phyloP scores from a whole-genome alignment of 2,888 invertebrate genomes.

The Caenorhabditis sp. region DNA sequence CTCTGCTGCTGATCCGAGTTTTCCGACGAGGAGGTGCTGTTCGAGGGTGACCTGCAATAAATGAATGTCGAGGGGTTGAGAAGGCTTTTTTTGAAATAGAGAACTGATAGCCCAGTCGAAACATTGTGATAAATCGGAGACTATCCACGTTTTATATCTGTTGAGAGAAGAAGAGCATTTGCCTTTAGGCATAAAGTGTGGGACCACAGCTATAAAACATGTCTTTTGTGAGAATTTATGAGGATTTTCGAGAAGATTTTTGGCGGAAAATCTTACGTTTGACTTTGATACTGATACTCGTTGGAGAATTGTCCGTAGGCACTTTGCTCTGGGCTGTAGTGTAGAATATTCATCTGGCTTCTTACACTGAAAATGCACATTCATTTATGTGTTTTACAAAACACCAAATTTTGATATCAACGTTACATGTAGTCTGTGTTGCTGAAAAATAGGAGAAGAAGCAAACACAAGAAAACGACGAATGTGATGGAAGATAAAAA shows the following conservation, averaged over 20 bases:
- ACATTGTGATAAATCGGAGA: neutral
- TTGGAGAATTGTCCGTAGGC: constrained; percentile 48
- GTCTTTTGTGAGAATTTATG: neutral
- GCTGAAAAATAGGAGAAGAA: neutral
- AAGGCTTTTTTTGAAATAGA: neutral
- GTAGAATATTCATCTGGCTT: constrained; percentile 48
- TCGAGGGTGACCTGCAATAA: constrained; percentile 55
- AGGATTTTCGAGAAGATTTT: neutral
- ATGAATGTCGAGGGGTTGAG: constrained; percentile 1
- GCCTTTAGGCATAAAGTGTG: constrained; percentile 7
- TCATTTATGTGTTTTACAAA: neutral
- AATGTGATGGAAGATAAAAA: constrained; percentile 10
- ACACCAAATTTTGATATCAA: neutral
- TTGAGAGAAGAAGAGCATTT: constrained; percentile 1
- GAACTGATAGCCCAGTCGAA: neutral
- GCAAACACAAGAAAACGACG: constrained; percentile 1
- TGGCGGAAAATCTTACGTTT: constrained; percentile 45
- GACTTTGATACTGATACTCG: constrained; percentile 49
- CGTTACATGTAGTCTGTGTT: constrained; percentile 17
- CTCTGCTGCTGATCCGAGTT: constrained; percentile 37
- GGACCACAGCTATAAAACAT: neutral
- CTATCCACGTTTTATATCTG: constrained; percentile 27
- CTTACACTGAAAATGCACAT: constrained; percentile 15
- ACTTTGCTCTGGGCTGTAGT: constrained; percentile 54
- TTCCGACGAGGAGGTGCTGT: constrained; percentile 51